These are phyloP conservation scores for Agonum fuliginosum DNA, from an alignment of 2,888 invertebrate species.

Conservation along the genomic window DNA sequence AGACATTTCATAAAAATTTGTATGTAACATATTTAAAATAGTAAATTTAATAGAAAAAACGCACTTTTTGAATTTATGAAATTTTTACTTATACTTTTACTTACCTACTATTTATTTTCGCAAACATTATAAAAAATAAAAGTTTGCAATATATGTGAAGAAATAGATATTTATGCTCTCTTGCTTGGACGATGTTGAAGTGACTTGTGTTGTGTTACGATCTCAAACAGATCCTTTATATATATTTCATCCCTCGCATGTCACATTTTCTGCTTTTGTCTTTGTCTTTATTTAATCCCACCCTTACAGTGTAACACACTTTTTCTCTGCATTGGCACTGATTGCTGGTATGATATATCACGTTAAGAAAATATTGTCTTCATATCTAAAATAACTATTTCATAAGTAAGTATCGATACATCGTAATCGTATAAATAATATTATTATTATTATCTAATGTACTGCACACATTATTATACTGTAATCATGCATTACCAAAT, in stretches of 20 bases:
- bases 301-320: slow-evolving; percentile 1
- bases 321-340: slow-evolving; percentile 5
- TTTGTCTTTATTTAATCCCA: slow-evolving; percentile 15
- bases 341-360: slow-evolving; percentile 24
- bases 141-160: too few species aligned
- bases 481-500: neutral
- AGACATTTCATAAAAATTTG: neutral
- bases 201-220: neutral
- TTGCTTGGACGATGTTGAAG: too few species aligned
- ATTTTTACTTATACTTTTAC: too few species aligned
- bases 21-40: neutral
- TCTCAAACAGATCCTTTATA: slow-evolving; percentile 25
- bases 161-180: too few species aligned
- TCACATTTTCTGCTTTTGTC: slow-evolving; percentile 15
- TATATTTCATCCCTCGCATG: slow-evolving; percentile 3
- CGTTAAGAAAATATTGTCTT: slow-evolving; percentile 39
- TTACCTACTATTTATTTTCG: too few species aligned
- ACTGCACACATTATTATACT: neutral
- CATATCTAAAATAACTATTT: slow-evolving; percentile 24
- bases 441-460: neutral
- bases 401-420: neutral
- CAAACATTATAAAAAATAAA: too few species aligned
- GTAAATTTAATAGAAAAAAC: neutral
- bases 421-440: neutral
- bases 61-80: neutral